phyloP scores from a whole-genome alignment of 2,797 vertebrate species.

The Poliocrania exsul region DNA sequence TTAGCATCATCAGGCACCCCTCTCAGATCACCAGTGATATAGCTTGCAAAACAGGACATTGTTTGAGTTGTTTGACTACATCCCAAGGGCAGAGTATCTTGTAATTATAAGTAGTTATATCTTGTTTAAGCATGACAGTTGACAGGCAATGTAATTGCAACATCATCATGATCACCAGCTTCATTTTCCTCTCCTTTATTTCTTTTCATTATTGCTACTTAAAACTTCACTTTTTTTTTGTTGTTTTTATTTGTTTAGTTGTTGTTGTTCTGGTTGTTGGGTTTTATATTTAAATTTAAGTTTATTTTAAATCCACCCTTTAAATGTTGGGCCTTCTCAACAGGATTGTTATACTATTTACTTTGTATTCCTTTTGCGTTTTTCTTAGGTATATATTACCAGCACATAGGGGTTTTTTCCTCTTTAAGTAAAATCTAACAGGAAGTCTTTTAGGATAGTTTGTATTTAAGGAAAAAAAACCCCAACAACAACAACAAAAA shows the following conservation, averaged over 20 bases:
- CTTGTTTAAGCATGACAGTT: background rate
- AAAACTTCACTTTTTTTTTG: background rate
- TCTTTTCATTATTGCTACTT: background rate
- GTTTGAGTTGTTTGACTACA: background rate
- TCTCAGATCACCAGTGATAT: background rate
- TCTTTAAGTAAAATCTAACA: background rate
- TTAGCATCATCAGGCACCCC: background rate
- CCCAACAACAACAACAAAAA: background rate
- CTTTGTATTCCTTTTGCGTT: background rate
- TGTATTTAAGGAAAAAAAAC: background rate
- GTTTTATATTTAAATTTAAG: background rate
- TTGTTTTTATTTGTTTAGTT: too few species aligned
- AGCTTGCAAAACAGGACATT: background rate
- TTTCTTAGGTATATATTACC: background rate
- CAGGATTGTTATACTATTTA: rapidly evolving
- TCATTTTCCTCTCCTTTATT: background rate
- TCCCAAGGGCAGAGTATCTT: background rate
- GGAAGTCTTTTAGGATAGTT: background rate
- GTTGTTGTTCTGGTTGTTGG: too few species aligned
- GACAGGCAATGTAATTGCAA: background rate
- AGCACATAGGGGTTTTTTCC: rapidly evolving
- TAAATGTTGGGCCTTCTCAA: background rate
- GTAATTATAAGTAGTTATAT: background rate
- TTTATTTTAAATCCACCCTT: background rate
- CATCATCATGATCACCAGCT: background rate